Percentiles rank a stretch among this genome's conserved stretches.
Evolutionary conservation across 2,888 invertebrate species (phyloP).

Genomic region (Dasypogon diadema): DNA sequence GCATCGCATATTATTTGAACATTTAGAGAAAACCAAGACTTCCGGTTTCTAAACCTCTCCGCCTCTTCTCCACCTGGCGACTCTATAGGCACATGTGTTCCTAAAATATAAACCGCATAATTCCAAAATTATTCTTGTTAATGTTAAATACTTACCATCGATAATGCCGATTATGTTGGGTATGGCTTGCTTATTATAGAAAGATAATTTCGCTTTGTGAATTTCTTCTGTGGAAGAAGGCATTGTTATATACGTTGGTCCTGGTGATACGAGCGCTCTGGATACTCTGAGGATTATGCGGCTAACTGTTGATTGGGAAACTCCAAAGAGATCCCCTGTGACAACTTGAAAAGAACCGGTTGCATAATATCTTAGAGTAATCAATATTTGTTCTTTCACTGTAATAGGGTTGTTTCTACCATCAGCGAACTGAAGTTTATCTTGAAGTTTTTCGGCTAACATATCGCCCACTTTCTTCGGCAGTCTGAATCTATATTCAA

Average conservation of each 20-base stretch:
- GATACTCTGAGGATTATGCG: background rate
- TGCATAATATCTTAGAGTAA: background rate
- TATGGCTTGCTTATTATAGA: background rate
- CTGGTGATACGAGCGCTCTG: background rate
- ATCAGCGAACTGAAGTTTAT: too few relatives aligned
- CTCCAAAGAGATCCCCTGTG: background rate
- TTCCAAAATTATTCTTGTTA: background rate
- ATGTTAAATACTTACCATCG: background rate
- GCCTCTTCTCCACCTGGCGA: background rate
- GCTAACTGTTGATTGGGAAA: background rate
- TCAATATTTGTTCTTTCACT: background rate
- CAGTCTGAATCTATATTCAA: background rate
- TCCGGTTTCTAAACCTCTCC: background rate
- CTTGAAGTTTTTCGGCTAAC: too few relatives aligned
- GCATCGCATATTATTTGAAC: background rate
- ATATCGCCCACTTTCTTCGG: too few relatives aligned
- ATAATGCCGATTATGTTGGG: background rate
- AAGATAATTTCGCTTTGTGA: background rate
- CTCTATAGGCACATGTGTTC: background rate
- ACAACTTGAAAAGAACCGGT: background rate
- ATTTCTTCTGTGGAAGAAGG: background rate
- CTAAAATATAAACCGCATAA: background rate
- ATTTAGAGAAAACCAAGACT: background rate
- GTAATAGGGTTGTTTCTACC: too few relatives aligned
- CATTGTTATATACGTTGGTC: background rate